Base-by-base conservation (phyloP, 2,888 invertebrate species). In the Caenorhabditis wallacei region DNA sequence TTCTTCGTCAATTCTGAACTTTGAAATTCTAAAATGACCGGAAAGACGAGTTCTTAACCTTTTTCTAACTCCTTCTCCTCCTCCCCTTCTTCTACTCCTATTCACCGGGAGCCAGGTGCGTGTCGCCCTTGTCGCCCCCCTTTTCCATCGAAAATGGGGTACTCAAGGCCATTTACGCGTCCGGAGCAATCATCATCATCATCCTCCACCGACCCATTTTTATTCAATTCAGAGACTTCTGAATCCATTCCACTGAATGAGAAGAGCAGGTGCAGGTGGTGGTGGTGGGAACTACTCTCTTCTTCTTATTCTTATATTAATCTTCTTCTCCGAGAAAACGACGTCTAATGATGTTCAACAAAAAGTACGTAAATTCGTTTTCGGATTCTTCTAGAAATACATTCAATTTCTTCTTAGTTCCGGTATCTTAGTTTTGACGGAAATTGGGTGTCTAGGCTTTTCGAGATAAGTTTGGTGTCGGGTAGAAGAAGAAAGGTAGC, bases 281-380 rank as follows among this genome's bases (percentile, higher is more conserved):
- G n/a, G n/a, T n/a, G n/a, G n/a, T n/a, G n/a, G n/a, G n/a, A n/a
- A n/a, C n/a, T n/a, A n/a, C n/a, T 35, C 35, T 10, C 35, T 7
- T 13, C 40, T 4, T 40, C 40, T 40, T 40, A 10, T 40, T 40
- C 40, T 10, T 40, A 18, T 48, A 48, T 48, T 48, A 48, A 48
- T 48, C 46, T 16, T 40, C 40, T 40, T 13, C 40, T 40, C 11
- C 11, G 40, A 10, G 40, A 40, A 13, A 40, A 40, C 7, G 11
- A 26, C 63, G 11, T n/a, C 37, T 59, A 59, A 59, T 59, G 40
- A 20, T 68, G 18, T 13, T 37, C 63, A 11, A n/a, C n/a, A 30
- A 40, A 40, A 40, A 11, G 40, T 40, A 40, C 40, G 40, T 40
- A 8, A 5, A 10, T 40, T 40, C 40, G 5, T 35, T 35, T 35